Conservation (phyloP, 2,113 vertebrate genomes). For the Geothlypis trichas region DNA sequence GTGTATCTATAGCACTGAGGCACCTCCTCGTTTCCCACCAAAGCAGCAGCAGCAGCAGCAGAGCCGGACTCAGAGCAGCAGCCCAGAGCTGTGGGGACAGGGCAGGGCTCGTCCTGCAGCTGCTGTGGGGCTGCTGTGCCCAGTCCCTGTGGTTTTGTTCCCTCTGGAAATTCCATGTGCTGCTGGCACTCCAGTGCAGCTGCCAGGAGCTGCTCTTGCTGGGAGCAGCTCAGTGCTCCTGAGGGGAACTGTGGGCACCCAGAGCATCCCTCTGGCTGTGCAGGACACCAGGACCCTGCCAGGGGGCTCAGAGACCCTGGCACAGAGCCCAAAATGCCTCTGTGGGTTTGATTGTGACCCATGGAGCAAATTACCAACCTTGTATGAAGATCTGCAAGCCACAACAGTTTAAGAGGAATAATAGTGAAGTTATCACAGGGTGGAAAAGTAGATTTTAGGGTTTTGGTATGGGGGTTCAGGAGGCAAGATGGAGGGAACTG, state of each 20-base stretch:
- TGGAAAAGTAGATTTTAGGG: too few relatives aligned
- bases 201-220: neutral
- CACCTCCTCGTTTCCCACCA: rapidly evolving
- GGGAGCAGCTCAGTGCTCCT: neutral
- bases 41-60: neutral
- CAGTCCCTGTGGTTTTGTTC: neutral
- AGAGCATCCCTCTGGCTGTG: too few relatives aligned
- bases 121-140: neutral
- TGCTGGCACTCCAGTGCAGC: neutral
- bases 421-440: too few relatives aligned
- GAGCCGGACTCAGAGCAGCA: neutral
- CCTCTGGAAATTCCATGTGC: rapidly evolving
- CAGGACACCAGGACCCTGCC: too few relatives aligned
- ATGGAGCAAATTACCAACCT: too few relatives aligned
- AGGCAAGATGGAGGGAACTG: too few relatives aligned
- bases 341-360: too few relatives aligned
- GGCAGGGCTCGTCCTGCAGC: neutral
- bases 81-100: neutral
- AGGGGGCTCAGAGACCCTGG: too few relatives aligned
- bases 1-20: neutral
- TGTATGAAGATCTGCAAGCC: too few relatives aligned
- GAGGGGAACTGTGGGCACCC: neutral
- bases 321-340: too few relatives aligned
- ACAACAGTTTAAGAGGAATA: too few relatives aligned
- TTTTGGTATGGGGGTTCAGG: too few relatives aligned